Conservation (phyloP, 2,888 invertebrate genomes). For the Andricus curvator region DNA sequence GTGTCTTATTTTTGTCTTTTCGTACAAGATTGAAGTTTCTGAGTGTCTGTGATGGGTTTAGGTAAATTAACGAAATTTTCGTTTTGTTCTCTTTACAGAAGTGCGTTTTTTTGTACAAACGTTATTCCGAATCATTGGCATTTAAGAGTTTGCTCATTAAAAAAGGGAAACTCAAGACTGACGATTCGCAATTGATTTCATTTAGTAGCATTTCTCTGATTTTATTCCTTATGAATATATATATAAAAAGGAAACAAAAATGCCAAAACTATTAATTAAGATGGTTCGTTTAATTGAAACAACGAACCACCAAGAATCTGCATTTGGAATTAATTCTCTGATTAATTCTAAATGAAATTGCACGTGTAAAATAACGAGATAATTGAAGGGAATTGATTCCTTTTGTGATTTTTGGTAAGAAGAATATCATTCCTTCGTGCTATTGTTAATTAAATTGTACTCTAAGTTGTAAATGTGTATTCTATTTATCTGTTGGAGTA, state of each 20-base stretch:
- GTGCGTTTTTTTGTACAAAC: slow-evolving; percentile 14
- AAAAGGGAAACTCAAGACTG: slow-evolving; percentile 29
- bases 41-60: slow-evolving; percentile 36
- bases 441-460: slow-evolving; percentile 30
- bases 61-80: slow-evolving; percentile 3
- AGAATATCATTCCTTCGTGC: slow-evolving; percentile 42
- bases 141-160: slow-evolving; percentile 8
- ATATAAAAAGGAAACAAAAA: slow-evolving; percentile 9
- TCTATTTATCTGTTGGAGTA: background rate
- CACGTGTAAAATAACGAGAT: slow-evolving; percentile 35
- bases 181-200: background rate
- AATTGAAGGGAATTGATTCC: slow-evolving; percentile 15
- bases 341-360: slow-evolving; percentile 41
- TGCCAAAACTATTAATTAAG: slow-evolving; percentile 14
- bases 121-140: slow-evolving; percentile 17
- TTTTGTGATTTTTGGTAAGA: background rate
- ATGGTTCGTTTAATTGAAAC: background rate
- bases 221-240: background rate
- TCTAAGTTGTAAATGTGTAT: slow-evolving; percentile 8
- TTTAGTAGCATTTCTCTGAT: background rate
- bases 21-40: slow-evolving; percentile 36
- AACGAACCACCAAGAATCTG: slow-evolving; percentile 25
- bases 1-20: slow-evolving; percentile 20
- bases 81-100: slow-evolving; percentile 1
- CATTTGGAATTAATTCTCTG: slow-evolving; percentile 28